Base-by-base conservation (phyloP, 2,888 invertebrate genomes). In the Isoperla grammatica region DNA sequence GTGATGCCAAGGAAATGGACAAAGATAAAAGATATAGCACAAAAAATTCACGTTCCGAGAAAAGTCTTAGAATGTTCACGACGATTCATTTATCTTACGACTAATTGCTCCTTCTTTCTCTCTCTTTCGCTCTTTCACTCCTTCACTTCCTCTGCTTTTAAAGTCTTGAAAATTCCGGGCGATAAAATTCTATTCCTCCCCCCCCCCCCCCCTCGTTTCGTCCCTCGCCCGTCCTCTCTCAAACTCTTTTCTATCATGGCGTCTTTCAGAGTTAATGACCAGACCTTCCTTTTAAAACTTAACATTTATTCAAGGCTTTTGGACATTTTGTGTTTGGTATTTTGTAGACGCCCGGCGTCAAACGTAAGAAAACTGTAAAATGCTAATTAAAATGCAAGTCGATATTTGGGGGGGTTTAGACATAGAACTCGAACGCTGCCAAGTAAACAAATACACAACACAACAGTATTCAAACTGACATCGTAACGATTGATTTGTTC, bases 21-120 rank as follows among this genome's bases (percentile, higher is more conserved):
- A 49, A 49, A 49, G 49, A 49, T 49, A 49, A 49, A 49, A 49
- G 49, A 49, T 49, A 49, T 49, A 49, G 49, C 49, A 35, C 49
- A 49, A 49, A 49, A 49, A 49, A 49, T 49, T 35, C 23, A 23
- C 29, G 23, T 35, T 29, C 49, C 29, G 15, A 49, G 49, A 49
- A 49, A 49, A 49, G 49, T 49, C 49, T 49, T 49, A 49, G 49
- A 49, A 49, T 49, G 49, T 61, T 56, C 61, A 56, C 23, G 61
- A 59, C 59, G 61, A 61, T 61, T 61, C 61, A 61, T 61, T 61
- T 61, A 61, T 61, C 61, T 61, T 61, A 35, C 56, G 53, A 61
- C 61, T 61, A 61, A 61, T 61, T 61, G 61, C 61, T 29, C 56
- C 50, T 46, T 59, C 61, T 54, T 54, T 57, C 61, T 61, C 61